Conservation (phyloP, 2,888 invertebrate species). For the Papilio elwesi region DNA sequence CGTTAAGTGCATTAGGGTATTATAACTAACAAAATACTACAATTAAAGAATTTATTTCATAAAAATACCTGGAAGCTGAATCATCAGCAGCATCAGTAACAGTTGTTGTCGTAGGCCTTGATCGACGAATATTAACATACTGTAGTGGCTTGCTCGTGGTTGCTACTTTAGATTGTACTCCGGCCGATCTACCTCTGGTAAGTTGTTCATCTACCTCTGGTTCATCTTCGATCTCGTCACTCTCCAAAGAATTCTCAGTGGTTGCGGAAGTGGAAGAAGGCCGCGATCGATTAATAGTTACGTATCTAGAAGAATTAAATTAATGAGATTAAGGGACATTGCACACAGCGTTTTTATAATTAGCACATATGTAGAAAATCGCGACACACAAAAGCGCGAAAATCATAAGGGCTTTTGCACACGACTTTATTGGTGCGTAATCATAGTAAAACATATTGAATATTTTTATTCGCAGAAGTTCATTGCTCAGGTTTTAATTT, state of each 20-base stretch:
- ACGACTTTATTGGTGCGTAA: too few species aligned
- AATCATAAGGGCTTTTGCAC: too few species aligned
- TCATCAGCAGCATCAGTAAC: conserved; percentile 70
- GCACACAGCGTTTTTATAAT: too few species aligned
- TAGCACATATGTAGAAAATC: too few species aligned
- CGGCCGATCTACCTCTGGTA: conserved; percentile 55
- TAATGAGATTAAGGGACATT: too few species aligned
- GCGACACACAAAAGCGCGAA: too few species aligned
- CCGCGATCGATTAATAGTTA: conserved; percentile 86
- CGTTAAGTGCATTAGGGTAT: too few species aligned
- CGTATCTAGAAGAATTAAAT: conserved; percentile 69
- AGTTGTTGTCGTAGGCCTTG: conserved; percentile 78
- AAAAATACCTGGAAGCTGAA: conserved; percentile 65
- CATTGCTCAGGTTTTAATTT: too few species aligned
- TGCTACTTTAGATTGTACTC: conserved; percentile 54
- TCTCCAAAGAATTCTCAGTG: conserved; percentile 57
- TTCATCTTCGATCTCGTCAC: conserved; percentile 55
- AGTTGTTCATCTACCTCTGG: conserved; percentile 53
- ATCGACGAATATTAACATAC: conserved; percentile 89
- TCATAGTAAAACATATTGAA: too few species aligned
- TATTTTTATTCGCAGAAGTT: too few species aligned
- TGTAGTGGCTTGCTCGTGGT: conserved; percentile 79
- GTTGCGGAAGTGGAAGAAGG: conserved; percentile 81
- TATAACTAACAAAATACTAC: too few species aligned
- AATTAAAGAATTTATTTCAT: conserved; percentile 17